Conservation (phyloP, 2,797 vertebrate genomes). For the Enteromius afrohamiltoni region DNA sequence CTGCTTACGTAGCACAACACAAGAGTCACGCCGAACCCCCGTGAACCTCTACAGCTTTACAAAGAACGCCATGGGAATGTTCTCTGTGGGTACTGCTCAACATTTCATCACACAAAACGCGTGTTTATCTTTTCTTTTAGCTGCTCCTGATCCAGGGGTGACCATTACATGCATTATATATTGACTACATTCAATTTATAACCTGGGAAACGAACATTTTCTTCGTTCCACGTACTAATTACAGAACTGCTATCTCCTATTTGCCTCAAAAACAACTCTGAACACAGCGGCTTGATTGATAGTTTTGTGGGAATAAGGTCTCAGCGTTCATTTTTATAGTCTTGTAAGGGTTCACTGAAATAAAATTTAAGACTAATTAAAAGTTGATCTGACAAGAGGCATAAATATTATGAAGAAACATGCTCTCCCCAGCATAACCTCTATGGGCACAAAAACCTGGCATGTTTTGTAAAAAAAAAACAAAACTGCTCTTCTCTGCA, state of each 20-base stretch:
- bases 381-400: not conserved
- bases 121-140: slow-evolving; percentile 1
- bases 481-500: not conserved
- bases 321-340: not conserved
- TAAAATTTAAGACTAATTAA: not conserved
- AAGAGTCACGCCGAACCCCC: not conserved
- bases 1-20: slow-evolving; percentile 12
- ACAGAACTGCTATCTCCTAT: not conserved
- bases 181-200: not conserved
- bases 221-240: not conserved
- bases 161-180: not conserved
- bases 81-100: not conserved
- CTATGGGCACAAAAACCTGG: not conserved
- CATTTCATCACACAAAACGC: not conserved
- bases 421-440: not conserved
- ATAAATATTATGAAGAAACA: not conserved
- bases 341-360: not conserved
- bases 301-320: not conserved
- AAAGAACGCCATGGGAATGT: not conserved
- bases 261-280: not conserved
- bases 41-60: not conserved
- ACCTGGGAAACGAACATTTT: not conserved
- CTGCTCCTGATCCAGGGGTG: not conserved
- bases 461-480: not conserved
- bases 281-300: not conserved